Evolutionary conservation across 2,888 invertebrate genomes (phyloP), one percentile per base, ranked within the genome.

Genomic region (Julus scanicus): DNA sequence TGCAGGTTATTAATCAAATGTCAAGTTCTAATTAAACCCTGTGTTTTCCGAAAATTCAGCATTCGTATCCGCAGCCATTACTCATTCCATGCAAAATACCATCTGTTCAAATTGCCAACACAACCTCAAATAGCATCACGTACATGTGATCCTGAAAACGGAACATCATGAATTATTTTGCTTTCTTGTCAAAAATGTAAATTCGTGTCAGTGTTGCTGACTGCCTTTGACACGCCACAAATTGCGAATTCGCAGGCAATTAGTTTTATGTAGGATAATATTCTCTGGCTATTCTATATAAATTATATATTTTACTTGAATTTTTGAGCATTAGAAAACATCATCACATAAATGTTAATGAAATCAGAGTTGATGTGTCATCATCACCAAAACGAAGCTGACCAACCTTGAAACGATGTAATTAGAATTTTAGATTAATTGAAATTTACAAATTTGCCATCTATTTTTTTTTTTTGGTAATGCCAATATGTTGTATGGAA

Each of bases 151-250:
- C 37, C 37, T 37, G 9, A 80, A 80, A 20, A 13, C 37, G 80
- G 37, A 80, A 29, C 80, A 80, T 80, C 15, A 80, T 80, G 80
- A 80, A 80, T 80, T 80, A 37, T 80, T 37, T 37, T 13, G 80
- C 13, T 80, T 80, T 80, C 13, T 80, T 80, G 80, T 80, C 80
- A 80, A 80, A 80, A 39, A 80, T 80, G 80, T 13, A 80, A 80
- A 80, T 80, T 80, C 80, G 80, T 80, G 37, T 80, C 80, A 80
- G 80, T 39, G 37, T 39, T 80, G 80, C 37, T 80, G 71, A 29
- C 29, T 71, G 71, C 71, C 9, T 71, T 71, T 71, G 37, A 80
- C 80, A 80, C 80, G 80, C 80, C 80, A 80, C 80, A 20, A 13
- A 39, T 80, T 80, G 37, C 80, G 2, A 80, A 39, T 80, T 80